Evolutionary conservation across 2,888 invertebrate species (phyloP).

Genomic region (Cylloceria caligata): DNA sequence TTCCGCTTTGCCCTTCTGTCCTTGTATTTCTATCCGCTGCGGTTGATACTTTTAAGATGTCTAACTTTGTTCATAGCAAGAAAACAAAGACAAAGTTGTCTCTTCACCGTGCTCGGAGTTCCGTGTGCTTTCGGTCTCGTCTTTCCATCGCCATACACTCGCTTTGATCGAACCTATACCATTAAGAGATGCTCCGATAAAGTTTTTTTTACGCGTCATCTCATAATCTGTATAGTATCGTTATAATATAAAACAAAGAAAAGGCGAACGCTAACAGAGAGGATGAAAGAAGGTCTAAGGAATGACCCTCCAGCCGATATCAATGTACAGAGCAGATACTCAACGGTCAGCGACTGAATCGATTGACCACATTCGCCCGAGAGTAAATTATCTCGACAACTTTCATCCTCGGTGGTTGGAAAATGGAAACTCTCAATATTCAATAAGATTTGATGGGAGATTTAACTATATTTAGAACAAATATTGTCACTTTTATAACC

Average conservation of each 20-base stretch:
- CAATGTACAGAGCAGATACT: conserved; percentile 7
- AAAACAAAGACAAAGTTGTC: conserved; percentile 53
- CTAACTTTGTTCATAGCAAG: conserved; percentile 40
- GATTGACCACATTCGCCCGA: not conserved
- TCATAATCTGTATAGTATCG: conserved; percentile 37
- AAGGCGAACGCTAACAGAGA: conserved; percentile 3
- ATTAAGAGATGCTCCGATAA: conserved; percentile 44
- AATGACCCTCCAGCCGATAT: not conserved
- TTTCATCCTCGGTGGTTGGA: not conserved
- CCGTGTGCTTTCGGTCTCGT: not conserved
- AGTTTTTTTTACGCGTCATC: conserved; percentile 54
- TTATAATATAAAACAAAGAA: conserved; percentile 15
- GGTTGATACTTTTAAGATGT: conserved; percentile 49
- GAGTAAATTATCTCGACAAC: not conserved
- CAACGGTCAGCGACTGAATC: not conserved
- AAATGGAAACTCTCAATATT: not conserved
- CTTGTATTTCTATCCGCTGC: conserved; percentile 1
- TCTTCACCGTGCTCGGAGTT: conserved; percentile 19
- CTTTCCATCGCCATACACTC: conserved; percentile 42
- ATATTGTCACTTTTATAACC: no score
- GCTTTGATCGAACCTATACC: not conserved
- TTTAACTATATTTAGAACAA: not conserved
- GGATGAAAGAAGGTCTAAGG: not conserved
- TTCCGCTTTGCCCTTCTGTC: conserved; percentile 8
- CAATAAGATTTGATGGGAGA: not conserved